Evolutionary conservation across 2,113 vertebrate species (phyloP).

Genomic region (Spea multiplicata): DNA sequence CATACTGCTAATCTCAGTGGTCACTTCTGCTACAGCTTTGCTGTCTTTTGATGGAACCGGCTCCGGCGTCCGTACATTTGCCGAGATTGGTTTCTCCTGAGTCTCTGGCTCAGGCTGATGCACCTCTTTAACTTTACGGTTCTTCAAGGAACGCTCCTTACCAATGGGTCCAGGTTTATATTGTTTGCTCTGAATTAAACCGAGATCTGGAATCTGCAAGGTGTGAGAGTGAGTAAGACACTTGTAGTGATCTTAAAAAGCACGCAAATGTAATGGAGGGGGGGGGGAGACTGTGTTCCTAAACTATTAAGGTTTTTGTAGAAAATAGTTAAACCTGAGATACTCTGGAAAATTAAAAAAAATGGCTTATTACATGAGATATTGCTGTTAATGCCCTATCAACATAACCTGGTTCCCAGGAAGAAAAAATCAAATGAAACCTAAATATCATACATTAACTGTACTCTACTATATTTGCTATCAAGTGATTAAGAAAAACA

Average conservation of each 20-base stretch:
- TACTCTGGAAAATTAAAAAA: too few species aligned
- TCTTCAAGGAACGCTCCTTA: conserved; percentile 94
- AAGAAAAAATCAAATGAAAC: too few species aligned
- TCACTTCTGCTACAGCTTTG: conserved; percentile 78
- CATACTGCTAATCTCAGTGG: conserved; percentile 89
- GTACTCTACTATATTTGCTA: too few species aligned
- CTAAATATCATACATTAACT: too few species aligned
- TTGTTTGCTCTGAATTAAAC: conserved; percentile 88
- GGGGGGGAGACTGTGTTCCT: too few species aligned
- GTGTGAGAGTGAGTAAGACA: neutral
- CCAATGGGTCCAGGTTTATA: conserved; percentile 97
- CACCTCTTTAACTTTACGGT: conserved; percentile 92
- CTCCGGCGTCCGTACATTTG: conserved; percentile 73
- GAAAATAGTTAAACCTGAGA: too few species aligned
- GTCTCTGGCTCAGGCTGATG: conserved; percentile 83
- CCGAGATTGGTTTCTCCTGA: conserved; percentile 75
- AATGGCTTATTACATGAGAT: too few species aligned
- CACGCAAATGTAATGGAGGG: neutral
- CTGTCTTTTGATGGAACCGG: conserved; percentile 77
- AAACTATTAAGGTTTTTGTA: too few species aligned
- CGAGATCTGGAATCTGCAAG: conserved; percentile 87
- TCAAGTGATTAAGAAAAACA: too few species aligned
- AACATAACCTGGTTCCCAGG: too few species aligned
- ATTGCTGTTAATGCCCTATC: too few species aligned
- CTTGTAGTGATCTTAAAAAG: neutral